A percentile compares a stretch with the other conserved stretches of the same genome.
Evolutionary conservation across 2,888 invertebrate genomes (phyloP).

Genomic region (Acanthococcus lagerstroemiae): DNA sequence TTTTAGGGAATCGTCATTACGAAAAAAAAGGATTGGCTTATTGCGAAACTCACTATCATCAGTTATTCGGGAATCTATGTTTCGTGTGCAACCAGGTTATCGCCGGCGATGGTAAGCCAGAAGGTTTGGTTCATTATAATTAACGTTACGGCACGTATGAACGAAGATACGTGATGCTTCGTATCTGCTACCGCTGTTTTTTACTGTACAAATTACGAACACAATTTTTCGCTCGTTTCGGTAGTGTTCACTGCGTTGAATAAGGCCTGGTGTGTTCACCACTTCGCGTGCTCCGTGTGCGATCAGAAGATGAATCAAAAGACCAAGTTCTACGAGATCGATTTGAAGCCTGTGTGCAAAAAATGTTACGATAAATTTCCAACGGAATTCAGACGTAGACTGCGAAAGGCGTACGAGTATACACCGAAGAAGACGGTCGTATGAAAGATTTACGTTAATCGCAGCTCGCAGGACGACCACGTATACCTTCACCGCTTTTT

Average conservation of each 20-base stretch:
- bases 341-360: constrained; percentile 96
- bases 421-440: constrained; percentile 42
- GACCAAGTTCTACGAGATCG: constrained; percentile 98
- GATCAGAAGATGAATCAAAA: constrained; percentile 92
- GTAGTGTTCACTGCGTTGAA: constrained; percentile 93
- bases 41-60: constrained; percentile 98
- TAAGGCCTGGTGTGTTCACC: constrained; percentile 98
- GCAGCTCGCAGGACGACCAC: too few relatives aligned
- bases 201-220: too few relatives aligned
- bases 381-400: constrained; percentile 77
- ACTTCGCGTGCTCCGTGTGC: constrained; percentile 95
- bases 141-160: too few relatives aligned
- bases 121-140: too few relatives aligned
- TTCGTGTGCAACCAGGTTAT: constrained; percentile 98
- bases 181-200: too few relatives aligned
- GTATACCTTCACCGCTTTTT: too few relatives aligned
- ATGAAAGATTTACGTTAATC: constrained; percentile 1
- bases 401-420: constrained; percentile 79
- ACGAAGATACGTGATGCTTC: too few relatives aligned
- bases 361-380: constrained; percentile 97
- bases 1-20: constrained; percentile 96
- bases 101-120: constrained; percentile 79
- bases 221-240: too few relatives aligned
- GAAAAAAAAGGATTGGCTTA: constrained; percentile 98
- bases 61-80: constrained; percentile 96